Percentiles rank a stretch among this genome's conserved stretches.
phyloP scores from a whole-genome alignment of 2,888 invertebrate genomes.

The Pyrrhia umbra region DNA sequence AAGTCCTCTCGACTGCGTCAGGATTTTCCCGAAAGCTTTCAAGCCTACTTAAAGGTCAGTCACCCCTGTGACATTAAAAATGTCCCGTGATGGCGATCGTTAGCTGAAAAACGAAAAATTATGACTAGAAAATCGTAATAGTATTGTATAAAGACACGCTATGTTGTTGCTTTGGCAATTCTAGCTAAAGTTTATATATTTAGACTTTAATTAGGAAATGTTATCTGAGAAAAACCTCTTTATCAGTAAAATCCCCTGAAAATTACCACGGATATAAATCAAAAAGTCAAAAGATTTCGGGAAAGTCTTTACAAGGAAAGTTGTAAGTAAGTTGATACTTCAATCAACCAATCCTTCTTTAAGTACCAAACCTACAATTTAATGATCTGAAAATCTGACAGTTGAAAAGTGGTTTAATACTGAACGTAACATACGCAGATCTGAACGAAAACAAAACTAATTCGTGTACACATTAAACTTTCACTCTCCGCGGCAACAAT shows the following conservation, averaged over 20 bases:
- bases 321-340: not conserved
- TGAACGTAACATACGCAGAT: constrained; percentile 28
- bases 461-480: constrained; percentile 69
- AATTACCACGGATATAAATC: too few relatives aligned
- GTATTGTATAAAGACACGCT: constrained; percentile 24
- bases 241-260: too few relatives aligned
- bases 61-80: constrained; percentile 30
- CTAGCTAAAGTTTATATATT: not conserved
- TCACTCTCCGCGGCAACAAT: constrained; percentile 72
- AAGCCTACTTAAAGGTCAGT: constrained; percentile 30
- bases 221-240: too few relatives aligned
- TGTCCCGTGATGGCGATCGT: constrained; percentile 11
- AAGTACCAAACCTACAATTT: not conserved
- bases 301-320: too few relatives aligned
- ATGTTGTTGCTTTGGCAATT: constrained; percentile 11
- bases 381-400: not conserved
- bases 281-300: too few relatives aligned
- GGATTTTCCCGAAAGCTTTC: constrained; percentile 33
- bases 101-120: constrained; percentile 31
- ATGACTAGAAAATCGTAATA: constrained; percentile 2
- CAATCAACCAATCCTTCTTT: not conserved
- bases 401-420: constrained; percentile 22
- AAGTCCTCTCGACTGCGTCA: constrained; percentile 29
- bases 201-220: too few relatives aligned
- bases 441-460: constrained; percentile 68